Base-by-base conservation (phyloP, 2,113 vertebrate species). In the Pipa parva region DNA sequence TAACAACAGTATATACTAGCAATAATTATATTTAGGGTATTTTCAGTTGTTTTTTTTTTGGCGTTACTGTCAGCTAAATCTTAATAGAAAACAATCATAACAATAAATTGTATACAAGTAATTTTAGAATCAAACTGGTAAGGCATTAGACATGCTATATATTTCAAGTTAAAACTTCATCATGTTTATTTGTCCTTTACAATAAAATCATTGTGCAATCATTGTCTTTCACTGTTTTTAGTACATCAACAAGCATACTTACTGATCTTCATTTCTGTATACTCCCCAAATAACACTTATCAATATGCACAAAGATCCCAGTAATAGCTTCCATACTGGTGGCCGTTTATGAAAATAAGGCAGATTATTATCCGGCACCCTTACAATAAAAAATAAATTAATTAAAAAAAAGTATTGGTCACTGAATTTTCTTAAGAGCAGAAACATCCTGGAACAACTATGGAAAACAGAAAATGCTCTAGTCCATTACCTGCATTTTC, bases 251-350 rank as follows among this genome's bases (percentile, higher is more conserved):
- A 7, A 17, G 24, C 15, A 22, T 37, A 91, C 95, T 91, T 78
- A 99, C 97, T 93, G 92, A 79, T 98, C 93, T 75, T 98, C 92
- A 0, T 98, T 97, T 60, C 95, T 90, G 84, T 94, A 98, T 75
- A 96, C 31, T 39, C 87, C 91, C 97, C 97, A 98, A 63, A 92
- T 79, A 46, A 93, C 0, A 15, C 93, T 96, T 79, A 95, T 72
- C 0, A 81, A 74, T 21, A 92, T 48, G 52, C 94, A 97, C 76
- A 93, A 74, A 0, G 84, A 70, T 0, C 88, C 92, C 78, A 99
- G 80, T 29, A 99, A 74, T 77, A 98, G 69, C 88, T 89, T 90
- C 63, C 92, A 84, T 63, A 93, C 77, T 81, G 94, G 92, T 0
- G 93, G 94, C 1, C 92, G 87, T 80, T 95, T 97, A 81, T 92